phyloP scores from a whole-genome alignment of 2,888 invertebrate species.

The Synanthedon tipuliformis region DNA sequence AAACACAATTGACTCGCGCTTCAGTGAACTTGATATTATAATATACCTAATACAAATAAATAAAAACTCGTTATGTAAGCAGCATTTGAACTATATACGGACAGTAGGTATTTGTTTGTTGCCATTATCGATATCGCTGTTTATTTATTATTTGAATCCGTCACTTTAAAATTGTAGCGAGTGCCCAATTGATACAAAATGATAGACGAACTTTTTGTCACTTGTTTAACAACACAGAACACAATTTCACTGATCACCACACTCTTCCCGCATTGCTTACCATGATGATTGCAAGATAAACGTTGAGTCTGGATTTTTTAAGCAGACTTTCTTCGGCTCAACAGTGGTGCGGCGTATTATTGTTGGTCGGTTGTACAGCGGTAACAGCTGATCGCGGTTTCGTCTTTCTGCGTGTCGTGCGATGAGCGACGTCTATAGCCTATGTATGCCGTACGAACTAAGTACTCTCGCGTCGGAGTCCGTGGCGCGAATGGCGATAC shows the following conservation, averaged over 20 bases:
- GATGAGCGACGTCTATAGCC: conserved; percentile 20
- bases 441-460: conserved; percentile 14
- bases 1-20: no score
- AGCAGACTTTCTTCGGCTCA: no score
- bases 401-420: conserved; percentile 21
- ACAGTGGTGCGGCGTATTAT: no score
- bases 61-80: not conserved
- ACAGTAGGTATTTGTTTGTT: no score
- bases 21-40: no score
- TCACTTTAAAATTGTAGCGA: no score
- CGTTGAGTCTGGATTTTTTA: no score
- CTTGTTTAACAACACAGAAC: conserved; percentile 19
- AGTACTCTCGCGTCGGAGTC: conserved; percentile 46
- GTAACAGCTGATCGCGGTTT: conserved; percentile 54
- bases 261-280: conserved; percentile 44
- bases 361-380: not conserved
- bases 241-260: conserved; percentile 40
- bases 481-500: conserved; percentile 56
- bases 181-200: no score
- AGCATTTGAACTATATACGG: not conserved
- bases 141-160: not conserved
- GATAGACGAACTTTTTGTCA: no score
- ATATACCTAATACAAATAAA: no score
- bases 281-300: conserved; percentile 23
- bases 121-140: not conserved